Conservation (phyloP, 2,888 invertebrate genomes). For the Drosophila rubida region DNA sequence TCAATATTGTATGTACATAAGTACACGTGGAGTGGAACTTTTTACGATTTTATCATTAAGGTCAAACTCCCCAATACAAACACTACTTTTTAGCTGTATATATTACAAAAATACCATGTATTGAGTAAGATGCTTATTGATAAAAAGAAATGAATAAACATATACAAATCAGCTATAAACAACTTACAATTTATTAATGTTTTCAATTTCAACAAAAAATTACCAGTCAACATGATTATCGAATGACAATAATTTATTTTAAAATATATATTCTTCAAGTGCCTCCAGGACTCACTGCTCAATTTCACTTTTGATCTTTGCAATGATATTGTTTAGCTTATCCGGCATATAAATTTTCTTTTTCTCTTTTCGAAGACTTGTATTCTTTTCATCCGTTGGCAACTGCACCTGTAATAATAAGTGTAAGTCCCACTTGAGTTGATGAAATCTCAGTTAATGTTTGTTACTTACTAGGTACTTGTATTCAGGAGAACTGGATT, state of each 20-base stretch:
- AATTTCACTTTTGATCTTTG: constrained; percentile 33
- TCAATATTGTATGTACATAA: neutral
- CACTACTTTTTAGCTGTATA: constrained; percentile 11
- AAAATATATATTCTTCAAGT: too few relatives aligned
- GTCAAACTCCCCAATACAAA: constrained; percentile 2
- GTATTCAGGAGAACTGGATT: constrained; percentile 93
- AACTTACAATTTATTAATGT: neutral
- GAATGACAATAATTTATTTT: too few relatives aligned
- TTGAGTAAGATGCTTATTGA: constrained; percentile 17
- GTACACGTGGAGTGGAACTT: constrained; percentile 2
- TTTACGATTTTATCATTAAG: constrained; percentile 1
- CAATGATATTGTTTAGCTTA: constrained; percentile 28
- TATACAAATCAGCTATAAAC: constrained; percentile 17
- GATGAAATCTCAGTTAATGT: neutral
- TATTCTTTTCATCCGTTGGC: constrained; percentile 1
- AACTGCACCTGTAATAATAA: constrained; percentile 36
- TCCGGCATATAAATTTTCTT: constrained; percentile 36
- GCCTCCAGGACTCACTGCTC: constrained; percentile 4
- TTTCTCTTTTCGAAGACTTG: neutral
- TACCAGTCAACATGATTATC: too few relatives aligned
- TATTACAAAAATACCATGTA: constrained; percentile 22
- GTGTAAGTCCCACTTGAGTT: neutral
- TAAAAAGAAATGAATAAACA: constrained; percentile 27
- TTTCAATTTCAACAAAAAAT: neutral
- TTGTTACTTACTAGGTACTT: constrained; percentile 86